Base-by-base conservation (phyloP, 2,113 vertebrate species). In the Labeo rohita region DNA sequence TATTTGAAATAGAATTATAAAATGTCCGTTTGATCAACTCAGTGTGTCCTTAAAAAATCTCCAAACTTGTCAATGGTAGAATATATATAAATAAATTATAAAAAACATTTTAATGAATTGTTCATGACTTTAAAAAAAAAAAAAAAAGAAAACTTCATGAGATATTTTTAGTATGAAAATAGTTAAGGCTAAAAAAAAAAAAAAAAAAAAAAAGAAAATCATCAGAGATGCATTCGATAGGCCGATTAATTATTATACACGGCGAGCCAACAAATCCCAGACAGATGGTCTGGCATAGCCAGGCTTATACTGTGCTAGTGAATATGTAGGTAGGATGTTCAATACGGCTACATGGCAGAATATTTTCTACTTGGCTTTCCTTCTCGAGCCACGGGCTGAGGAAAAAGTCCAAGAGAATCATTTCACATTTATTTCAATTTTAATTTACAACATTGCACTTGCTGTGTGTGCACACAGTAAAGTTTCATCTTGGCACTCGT, bases 271-370 rank as follows among this genome's bases (percentile, higher is more conserved):
- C 91, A 93, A 92, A 92, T 93, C 88, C 89, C 47, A 87, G 92
- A 90, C 92, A 94, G 93, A 95, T 94, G 94, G 90, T 88, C 89
- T 90, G 93, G 89, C 88, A 89, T 54, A 45, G 76, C 85, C 87
- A 49, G 92, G 92, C 92, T 92, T 87, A 21, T 8, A 93, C 90
- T 92, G 89, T n/a, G 84, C 88, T 80, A 75, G 90, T 88, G 91
- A 91, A 92, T 88, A 89, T 92, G 90, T 91, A 92, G 89, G 90
- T 91, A 91, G 86, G 49, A 39, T 89, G 80, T 87, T 88, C 86
- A 84, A 77, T 83, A 87, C 87, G 90, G 91, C 90, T 91, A 83
- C 4, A 85, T 65, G 88, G 85, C 86, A 87, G 84, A 47, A 1
- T 36, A 50, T 72, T 52, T 78, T 16, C 28, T n/a, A 13, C 50